A percentile compares a stretch with the other conserved stretches of the same genome.
phyloP scores from a whole-genome alignment of 2,888 invertebrate genomes.

The Diarsia rubi region DNA sequence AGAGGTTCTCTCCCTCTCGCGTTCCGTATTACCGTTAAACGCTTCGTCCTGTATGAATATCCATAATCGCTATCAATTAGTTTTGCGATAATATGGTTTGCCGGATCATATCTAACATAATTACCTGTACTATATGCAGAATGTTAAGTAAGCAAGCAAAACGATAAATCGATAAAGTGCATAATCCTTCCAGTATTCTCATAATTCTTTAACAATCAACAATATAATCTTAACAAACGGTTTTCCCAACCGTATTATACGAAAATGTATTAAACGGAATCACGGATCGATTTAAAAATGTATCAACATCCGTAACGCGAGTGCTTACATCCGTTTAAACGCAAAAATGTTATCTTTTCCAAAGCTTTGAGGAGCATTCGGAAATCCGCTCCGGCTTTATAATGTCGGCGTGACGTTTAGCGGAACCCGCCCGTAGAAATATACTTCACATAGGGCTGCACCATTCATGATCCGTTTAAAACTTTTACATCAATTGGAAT shows the following conservation, averaged over 20 bases:
- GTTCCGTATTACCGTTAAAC: too few species aligned
- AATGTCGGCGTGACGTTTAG: constrained; percentile 74
- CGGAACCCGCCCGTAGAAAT: constrained; percentile 70
- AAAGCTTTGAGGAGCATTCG: constrained; percentile 76
- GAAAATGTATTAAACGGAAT: constrained; percentile 11
- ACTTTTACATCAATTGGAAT: background rate
- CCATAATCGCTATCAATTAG: constrained; percentile 44
- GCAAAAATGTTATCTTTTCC: constrained; percentile 73
- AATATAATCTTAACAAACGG: background rate
- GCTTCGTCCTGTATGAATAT: constrained; percentile 20
- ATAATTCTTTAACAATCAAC: constrained; percentile 1
- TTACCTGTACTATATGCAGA: constrained; percentile 18
- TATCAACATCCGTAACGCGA: constrained; percentile 58
- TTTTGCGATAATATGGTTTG: constrained; percentile 13
- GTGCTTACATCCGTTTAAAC: constrained; percentile 56
- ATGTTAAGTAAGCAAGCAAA: constrained; percentile 17
- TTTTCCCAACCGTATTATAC: background rate
- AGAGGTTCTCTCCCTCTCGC: too few species aligned
- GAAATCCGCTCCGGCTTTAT: constrained; percentile 81
- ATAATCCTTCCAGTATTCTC: constrained; percentile 5
- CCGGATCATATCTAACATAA: constrained; percentile 34
- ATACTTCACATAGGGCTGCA: constrained; percentile 72
- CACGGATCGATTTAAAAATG: constrained; percentile 49
- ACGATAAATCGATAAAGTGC: constrained; percentile 16
- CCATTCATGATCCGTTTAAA: constrained; percentile 1